A percentile compares a stretch with the other conserved stretches of the same genome.
These are phyloP conservation scores for Clarias magur DNA, from an alignment of 2,113 vertebrate genomes.

Conservation along the genomic window DNA sequence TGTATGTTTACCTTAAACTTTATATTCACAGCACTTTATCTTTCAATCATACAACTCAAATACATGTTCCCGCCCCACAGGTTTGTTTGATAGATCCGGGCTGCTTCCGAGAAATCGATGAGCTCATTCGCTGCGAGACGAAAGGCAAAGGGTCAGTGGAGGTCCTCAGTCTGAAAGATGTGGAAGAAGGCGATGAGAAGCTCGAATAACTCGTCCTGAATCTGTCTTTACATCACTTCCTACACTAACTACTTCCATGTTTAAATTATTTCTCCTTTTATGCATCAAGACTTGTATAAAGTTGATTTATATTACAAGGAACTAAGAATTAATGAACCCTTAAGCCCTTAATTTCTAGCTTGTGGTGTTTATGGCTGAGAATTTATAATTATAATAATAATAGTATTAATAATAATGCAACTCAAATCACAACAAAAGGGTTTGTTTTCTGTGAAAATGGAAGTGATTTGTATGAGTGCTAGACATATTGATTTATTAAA, in stretches of 20 bases:
- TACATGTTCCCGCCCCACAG: conserved; percentile 64
- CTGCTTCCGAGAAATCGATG: conserved; percentile 96
- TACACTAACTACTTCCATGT: conserved; percentile 8
- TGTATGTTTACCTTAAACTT: background rate
- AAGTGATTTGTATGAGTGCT: conserved; percentile 22
- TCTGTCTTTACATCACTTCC: background rate
- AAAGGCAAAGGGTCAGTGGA: conserved; percentile 89
- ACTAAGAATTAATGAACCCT: background rate
- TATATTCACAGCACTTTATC: background rate
- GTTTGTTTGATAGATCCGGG: conserved; percentile 93
- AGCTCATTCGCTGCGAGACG: conserved; percentile 91
- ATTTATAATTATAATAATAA: background rate
- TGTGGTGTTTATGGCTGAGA: background rate
- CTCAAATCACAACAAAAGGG: conserved; percentile 1
- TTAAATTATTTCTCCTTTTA: conserved; percentile 22
- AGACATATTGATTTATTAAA: conserved; percentile 10
- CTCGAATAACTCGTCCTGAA: conserved; percentile 69
- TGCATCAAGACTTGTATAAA: background rate
- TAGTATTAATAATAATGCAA: background rate
- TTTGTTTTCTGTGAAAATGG: conserved; percentile 53
- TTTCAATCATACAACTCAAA: background rate
- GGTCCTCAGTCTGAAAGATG: conserved; percentile 91
- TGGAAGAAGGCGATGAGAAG: conserved; percentile 96
- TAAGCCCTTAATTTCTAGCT: background rate
- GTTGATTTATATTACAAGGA: background rate